Conservation (phyloP, 1,140 invertebrate genomes). For the Heliconius himera region DNA sequence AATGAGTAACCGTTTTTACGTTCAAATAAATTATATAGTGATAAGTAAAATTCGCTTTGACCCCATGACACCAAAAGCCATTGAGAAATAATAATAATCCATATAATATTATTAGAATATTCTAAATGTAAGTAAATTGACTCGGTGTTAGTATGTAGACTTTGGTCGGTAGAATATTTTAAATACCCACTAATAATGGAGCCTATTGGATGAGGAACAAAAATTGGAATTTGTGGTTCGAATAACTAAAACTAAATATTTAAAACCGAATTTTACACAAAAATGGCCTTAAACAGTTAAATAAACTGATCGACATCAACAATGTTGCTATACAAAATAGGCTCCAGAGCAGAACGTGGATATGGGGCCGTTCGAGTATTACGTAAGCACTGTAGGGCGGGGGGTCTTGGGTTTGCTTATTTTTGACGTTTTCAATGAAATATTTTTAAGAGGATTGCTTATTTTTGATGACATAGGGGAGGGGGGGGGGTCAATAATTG, state of each 20-base stretch:
- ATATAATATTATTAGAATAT: constrained; percentile 45
- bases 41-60: constrained; percentile 61
- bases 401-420: too few species aligned
- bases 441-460: too few species aligned
- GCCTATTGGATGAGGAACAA: constrained; percentile 2
- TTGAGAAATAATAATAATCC: constrained; percentile 53
- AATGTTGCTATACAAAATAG: constrained; percentile 46
- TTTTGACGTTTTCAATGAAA: too few species aligned
- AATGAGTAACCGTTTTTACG: constrained; percentile 48
- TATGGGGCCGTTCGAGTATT: too few species aligned
- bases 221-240: neutral
- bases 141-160: constrained; percentile 70
- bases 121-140: constrained; percentile 59
- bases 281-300: constrained; percentile 4
- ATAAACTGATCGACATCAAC: neutral
- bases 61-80: constrained; percentile 68
- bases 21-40: constrained; percentile 43
- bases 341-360: neutral
- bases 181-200: constrained; percentile 19
- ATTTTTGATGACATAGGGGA: too few species aligned
- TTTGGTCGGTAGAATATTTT: constrained; percentile 59
- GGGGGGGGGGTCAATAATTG: too few species aligned
- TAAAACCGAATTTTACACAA: constrained; percentile 14
- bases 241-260: constrained; percentile 8
- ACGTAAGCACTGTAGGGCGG: too few species aligned